These are phyloP conservation scores for Urocynchramus pylzowi DNA, from an alignment of 2,113 vertebrate species.

Conservation along the genomic window DNA sequence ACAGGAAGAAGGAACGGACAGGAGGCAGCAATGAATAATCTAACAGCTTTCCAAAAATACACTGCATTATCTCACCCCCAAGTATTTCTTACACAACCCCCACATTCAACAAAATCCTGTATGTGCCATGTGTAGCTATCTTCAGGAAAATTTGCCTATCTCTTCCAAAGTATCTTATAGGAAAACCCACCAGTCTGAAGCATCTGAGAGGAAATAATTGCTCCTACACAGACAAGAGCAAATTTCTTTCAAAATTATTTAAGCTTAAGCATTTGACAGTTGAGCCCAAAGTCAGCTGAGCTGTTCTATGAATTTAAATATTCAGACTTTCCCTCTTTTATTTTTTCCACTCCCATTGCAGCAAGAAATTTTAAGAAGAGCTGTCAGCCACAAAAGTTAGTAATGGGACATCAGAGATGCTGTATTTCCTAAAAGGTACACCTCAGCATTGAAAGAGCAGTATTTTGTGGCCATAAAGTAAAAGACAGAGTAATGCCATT, in stretches of 20 bases:
- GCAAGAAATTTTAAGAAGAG: neutral
- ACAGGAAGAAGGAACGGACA: neutral
- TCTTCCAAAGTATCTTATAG: neutral
- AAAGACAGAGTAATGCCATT: neutral
- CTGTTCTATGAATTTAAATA: neutral
- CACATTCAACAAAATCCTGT: neutral
- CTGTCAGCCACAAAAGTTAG: neutral
- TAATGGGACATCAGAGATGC: neutral
- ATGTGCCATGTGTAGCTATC: neutral
- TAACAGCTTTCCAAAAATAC: neutral
- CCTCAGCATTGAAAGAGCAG: neutral
- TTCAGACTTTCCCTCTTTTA: neutral
- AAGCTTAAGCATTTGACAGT: neutral
- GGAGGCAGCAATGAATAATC: neutral
- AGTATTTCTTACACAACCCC: neutral
- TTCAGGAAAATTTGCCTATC: neutral
- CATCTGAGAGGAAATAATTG: neutral
- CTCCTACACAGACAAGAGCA: neutral
- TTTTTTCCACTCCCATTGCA: neutral
- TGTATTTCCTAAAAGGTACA: neutral
- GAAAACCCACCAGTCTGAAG: neutral
- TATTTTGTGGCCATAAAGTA: neutral
- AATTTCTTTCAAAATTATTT: neutral
- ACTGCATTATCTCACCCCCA: neutral
- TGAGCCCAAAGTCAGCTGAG: neutral